Percentiles rank a stretch among this genome's conserved stretches.
Conservation (phyloP, 2,113 vertebrate species). For the Arizona elegans region DNA sequence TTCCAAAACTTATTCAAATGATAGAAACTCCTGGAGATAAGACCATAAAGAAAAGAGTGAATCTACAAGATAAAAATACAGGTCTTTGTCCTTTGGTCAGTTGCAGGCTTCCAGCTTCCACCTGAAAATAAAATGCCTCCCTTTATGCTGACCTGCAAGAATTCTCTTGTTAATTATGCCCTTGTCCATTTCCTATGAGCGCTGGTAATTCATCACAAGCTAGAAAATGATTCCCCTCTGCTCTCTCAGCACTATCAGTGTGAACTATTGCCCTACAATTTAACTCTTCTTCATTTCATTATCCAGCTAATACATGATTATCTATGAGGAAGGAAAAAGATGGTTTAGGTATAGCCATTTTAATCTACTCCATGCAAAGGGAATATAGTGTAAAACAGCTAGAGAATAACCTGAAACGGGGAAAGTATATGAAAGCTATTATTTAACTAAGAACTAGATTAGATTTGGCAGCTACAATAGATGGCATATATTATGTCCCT, state of each 20-base stretch:
- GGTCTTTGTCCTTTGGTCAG: neutral
- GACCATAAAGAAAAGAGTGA: neutral
- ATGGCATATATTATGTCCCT: neutral
- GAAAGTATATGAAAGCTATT: neutral
- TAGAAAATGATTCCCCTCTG: conserved; percentile 13
- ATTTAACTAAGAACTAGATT: neutral
- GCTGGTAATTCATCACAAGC: conserved; percentile 38
- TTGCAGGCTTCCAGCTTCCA: neutral
- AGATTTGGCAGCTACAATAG: neutral
- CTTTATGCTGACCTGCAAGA: conserved; percentile 50
- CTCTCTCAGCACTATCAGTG: conserved; percentile 52
- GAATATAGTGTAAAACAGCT: neutral
- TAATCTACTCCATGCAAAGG: neutral
- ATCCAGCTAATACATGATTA: conserved; percentile 34
- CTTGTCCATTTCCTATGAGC: conserved; percentile 32
- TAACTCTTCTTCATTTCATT: conserved; percentile 54
- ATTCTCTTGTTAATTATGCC: conserved; percentile 48
- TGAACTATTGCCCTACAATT: conserved; percentile 47
- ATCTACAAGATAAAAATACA: neutral
- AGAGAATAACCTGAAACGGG: neutral
- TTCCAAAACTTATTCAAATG: neutral
- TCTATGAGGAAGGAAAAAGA: neutral
- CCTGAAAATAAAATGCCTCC: neutral
- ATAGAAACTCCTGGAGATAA: neutral
- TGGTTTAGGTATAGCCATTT: conserved; percentile 24